Evolutionary conservation across 2,797 vertebrate species (phyloP).

Genomic region (Onychomys leucogaster): DNA sequence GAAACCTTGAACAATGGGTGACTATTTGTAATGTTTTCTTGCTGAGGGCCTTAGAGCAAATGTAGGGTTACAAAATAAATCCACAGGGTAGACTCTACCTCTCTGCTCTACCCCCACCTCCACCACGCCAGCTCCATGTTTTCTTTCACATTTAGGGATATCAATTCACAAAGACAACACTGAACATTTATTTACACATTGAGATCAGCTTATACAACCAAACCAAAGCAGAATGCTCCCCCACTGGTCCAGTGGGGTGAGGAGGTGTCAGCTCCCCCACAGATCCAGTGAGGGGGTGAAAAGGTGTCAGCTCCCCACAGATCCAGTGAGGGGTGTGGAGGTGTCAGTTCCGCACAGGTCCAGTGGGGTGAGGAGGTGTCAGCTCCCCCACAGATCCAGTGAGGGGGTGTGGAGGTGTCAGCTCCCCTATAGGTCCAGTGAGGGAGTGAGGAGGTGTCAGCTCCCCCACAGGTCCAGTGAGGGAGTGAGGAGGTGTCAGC

Average conservation of each 20-base stretch:
- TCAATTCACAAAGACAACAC: neutral
- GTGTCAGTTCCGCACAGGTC: accelerated
- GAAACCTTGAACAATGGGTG: neutral
- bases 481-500: no score
- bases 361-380: no score
- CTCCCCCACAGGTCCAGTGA: no score
- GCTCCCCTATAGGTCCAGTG: no score
- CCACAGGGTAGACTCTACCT: neutral
- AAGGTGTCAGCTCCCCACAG: no score
- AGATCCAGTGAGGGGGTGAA: neutral
- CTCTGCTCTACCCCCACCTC: neutral
- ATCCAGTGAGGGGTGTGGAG: neutral
- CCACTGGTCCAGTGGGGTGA: neutral
- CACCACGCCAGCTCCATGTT: neutral
- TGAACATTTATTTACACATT: neutral
- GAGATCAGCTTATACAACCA: neutral
- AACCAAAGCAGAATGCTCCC: neutral
- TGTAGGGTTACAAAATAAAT: neutral
- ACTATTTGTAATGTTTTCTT: neutral
- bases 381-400: no score
- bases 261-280: neutral
- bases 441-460: no score
- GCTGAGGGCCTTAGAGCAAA: neutral
- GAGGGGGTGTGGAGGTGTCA: no score
- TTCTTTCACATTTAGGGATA: neutral